A percentile compares a stretch with the other conserved stretches of the same genome.
phyloP scores from a whole-genome alignment of 2,797 vertebrate species.

The Tapirus indicus region DNA sequence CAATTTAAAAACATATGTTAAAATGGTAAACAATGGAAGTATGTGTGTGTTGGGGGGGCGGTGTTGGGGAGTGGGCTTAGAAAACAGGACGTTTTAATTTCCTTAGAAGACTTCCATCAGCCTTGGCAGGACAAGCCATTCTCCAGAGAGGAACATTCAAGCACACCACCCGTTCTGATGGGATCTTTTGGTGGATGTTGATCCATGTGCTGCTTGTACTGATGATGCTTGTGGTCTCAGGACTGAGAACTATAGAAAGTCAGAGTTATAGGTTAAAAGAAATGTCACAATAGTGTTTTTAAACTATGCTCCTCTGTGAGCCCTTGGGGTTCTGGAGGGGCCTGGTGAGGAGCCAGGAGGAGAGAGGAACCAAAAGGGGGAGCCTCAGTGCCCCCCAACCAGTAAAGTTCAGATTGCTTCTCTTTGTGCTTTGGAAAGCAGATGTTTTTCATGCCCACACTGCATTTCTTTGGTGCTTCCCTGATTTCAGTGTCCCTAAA shows the following conservation, averaged over 20 bases:
- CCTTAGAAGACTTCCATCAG: not conserved
- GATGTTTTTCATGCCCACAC: not conserved
- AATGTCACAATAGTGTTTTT: not conserved
- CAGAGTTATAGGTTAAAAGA: not conserved
- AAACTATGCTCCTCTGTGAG: too few species aligned
- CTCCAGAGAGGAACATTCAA: not conserved
- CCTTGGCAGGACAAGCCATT: not conserved
- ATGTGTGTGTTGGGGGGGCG: not conserved
- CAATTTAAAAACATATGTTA: not conserved
- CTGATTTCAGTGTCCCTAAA: not conserved
- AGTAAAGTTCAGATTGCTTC: too few species aligned
- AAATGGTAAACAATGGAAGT: not conserved
- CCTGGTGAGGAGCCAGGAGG: not conserved
- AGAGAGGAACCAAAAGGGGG: not conserved
- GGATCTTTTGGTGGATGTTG: too few species aligned
- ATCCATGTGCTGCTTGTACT: too few species aligned
- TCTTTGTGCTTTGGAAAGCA: not conserved
- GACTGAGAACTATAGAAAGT: not conserved
- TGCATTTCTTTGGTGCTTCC: not conserved
- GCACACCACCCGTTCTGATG: fast-evolving
- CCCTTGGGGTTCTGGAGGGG: not conserved
- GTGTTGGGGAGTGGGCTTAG: not conserved
- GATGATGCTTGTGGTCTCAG: not conserved
- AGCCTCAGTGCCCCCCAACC: not conserved
- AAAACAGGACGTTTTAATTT: not conserved